phyloP scores from a whole-genome alignment of 2,113 vertebrate genomes.

The Numida meleagris region DNA sequence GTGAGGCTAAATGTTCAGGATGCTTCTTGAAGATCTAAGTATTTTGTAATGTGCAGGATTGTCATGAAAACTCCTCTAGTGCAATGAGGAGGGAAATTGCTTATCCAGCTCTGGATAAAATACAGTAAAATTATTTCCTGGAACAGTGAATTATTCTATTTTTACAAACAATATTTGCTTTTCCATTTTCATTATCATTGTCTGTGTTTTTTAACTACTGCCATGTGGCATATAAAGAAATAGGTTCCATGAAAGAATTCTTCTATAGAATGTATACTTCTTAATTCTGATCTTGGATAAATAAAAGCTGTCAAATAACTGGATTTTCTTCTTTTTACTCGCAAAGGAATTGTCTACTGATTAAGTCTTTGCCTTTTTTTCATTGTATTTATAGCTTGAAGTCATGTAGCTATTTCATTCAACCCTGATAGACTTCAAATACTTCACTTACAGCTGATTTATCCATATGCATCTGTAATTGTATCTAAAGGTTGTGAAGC shows the following conservation, averaged over 20 bases:
- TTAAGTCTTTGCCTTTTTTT: constrained; percentile 26
- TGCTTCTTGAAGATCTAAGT: not conserved
- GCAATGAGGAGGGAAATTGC: not conserved
- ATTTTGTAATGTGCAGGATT: not conserved
- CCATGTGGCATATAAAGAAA: not conserved
- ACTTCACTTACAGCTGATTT: constrained; percentile 52
- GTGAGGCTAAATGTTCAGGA: not conserved
- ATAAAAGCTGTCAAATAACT: constrained; percentile 24
- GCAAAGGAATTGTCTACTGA: constrained; percentile 1
- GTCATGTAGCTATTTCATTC: constrained; percentile 25
- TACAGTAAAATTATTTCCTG: not conserved
- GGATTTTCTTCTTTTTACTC: not conserved
- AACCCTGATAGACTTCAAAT: constrained; percentile 42
- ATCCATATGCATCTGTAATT: constrained; percentile 40
- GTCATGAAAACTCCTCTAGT: not conserved
- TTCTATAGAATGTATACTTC: not conserved
- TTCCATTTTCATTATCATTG: constrained; percentile 12
- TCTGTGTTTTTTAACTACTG: not conserved
- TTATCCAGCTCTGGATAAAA: constrained; percentile 36
- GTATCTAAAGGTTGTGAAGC: constrained; percentile 36
- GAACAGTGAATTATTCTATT: constrained; percentile 19
- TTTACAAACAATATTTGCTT: constrained; percentile 23
- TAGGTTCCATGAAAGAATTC: not conserved
- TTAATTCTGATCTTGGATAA: constrained; percentile 25
- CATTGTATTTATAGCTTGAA: constrained; percentile 26